These are phyloP conservation scores for Apodemia hepburni DNA, from an alignment of 2,888 invertebrate species.

Conservation along the genomic window DNA sequence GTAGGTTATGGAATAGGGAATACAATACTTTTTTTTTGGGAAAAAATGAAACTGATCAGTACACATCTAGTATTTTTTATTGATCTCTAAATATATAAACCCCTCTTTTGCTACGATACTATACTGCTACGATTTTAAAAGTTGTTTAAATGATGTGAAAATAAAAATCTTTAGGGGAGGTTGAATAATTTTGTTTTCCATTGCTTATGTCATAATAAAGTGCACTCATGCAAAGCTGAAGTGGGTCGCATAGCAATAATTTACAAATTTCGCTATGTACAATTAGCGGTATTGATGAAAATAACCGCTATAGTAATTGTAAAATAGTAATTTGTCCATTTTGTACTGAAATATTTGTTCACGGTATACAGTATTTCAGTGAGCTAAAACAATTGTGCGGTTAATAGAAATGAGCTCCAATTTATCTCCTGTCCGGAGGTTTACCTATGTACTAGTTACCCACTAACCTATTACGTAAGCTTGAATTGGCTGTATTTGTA, in stretches of 20 bases:
- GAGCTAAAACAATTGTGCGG: constrained; percentile 60
- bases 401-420: constrained; percentile 53
- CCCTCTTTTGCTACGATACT: too few relatives aligned
- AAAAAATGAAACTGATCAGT: too few relatives aligned
- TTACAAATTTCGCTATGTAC: background rate
- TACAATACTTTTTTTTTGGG: too few relatives aligned
- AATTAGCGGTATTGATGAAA: background rate
- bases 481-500: background rate
- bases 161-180: too few relatives aligned
- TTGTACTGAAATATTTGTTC: constrained; percentile 37
- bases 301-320: background rate
- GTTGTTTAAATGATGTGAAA: too few relatives aligned
- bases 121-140: too few relatives aligned
- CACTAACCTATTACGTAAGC: constrained; percentile 6
- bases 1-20: too few relatives aligned
- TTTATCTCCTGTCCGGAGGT: constrained; percentile 41
- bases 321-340: constrained; percentile 21
- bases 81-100: too few relatives aligned
- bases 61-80: too few relatives aligned
- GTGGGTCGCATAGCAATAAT: background rate
- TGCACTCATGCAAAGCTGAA: background rate
- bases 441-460: constrained; percentile 18
- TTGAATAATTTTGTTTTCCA: background rate
- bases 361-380: constrained; percentile 42
- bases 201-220: background rate